Base-by-base conservation (phyloP, 2,888 invertebrate species). In the Heliconius ethilla region DNA sequence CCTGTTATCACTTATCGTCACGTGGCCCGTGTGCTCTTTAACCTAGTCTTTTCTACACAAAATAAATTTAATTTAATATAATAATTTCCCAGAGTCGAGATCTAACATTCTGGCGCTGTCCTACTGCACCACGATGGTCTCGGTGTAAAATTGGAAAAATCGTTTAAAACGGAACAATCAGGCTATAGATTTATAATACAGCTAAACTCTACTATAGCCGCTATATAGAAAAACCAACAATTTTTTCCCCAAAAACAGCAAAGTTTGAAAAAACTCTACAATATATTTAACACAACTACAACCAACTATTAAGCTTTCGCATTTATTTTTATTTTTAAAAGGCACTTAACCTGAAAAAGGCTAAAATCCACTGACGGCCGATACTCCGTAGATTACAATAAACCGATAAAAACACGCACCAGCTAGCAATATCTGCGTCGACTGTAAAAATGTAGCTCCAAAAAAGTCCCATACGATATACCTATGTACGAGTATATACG, bases 331-430 rank as follows among this genome's bases (percentile, higher is more conserved):
- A 72, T 78, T 78, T 75, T 79, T 79, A 75, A 80, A 79, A 77
- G 69, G 75, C 77, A 80, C 75, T 80, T 80, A 51, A 78, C 69
- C 78, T 78, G 78, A 74, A 79, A 72, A 79, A 77, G 74, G 77
- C 70, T 75, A 79, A 78, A 79, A 79, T 79, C 74, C 66, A 74
- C 70, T 70, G 74, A 73, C 55, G 76, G 45, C 67, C 79, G 75
- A 77, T 76, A 76, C 66, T 76, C 59, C 77, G 79, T 80, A 78
- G 75, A 80, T 78, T 80, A 81, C 80, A 76, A 76, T 81, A 80
- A 78, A 79, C 79, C 79, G 81, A 74, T 80, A 78, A 81, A 81
- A 80, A 80, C 72, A 81, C 80, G 75, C 77, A 73, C 75, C 75
- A 70, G 67, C 62, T 40, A 75, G 75, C 80, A 70, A 69, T 81